These are phyloP conservation scores for Glareola pratincola DNA, from an alignment of 2,113 vertebrate species.

Conservation along the genomic window DNA sequence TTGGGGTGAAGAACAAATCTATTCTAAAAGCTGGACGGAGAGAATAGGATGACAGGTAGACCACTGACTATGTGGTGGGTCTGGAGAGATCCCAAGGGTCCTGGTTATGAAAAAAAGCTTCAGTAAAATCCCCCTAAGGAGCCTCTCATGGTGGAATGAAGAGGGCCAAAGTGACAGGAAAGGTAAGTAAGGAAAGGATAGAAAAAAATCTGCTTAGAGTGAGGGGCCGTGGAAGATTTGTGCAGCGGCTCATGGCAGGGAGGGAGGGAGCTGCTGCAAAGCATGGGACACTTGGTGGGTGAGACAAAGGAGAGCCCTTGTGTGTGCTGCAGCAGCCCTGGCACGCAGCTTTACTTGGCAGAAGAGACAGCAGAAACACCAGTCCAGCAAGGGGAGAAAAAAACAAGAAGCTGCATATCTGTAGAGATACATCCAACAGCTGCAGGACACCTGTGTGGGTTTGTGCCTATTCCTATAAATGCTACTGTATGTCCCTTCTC, in stretches of 20 bases:
- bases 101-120: background rate
- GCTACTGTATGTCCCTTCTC: background rate
- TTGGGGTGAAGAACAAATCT: background rate
- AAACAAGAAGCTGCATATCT: background rate
- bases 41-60: background rate
- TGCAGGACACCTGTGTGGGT: background rate
- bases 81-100: background rate
- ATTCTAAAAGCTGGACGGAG: background rate
- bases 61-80: background rate
- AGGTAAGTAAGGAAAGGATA: background rate
- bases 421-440: background rate
- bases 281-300: background rate
- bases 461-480: background rate
- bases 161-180: background rate
- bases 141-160: background rate
- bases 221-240: background rate
- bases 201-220: background rate
- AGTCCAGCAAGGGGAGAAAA: background rate
- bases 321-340: background rate
- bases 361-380: background rate
- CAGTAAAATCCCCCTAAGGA: background rate
- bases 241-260: background rate
- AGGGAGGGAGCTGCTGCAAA: background rate
- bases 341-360: rapidly evolving
- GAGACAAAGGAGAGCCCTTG: background rate